Conservation (phyloP, 53 echinoderm and acorn worm species). For the Echinometra lucunter region DNA sequence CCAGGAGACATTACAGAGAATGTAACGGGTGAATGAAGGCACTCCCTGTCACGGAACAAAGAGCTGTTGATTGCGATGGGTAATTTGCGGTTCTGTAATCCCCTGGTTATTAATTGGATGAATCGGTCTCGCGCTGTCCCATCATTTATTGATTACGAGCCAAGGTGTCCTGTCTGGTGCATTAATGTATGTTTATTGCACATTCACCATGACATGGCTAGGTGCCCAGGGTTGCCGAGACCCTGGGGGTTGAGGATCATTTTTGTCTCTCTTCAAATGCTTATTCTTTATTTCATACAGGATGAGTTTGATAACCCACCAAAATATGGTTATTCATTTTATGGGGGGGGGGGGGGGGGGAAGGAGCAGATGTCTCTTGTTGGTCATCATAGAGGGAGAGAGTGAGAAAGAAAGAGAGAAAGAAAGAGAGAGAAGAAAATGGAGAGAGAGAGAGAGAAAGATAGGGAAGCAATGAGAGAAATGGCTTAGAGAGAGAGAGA, state of each 20-base stretch:
- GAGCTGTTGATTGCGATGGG: conserved; percentile 10
- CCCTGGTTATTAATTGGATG: conserved; percentile 20
- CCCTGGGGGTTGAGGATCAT: not conserved
- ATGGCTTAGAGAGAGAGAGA: not conserved
- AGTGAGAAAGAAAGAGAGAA: not conserved
- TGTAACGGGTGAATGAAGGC: not conserved
- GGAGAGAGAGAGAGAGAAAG: not conserved
- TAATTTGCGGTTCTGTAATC: conserved; percentile 35
- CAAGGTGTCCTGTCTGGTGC: not conserved
- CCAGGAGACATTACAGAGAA: not conserved
- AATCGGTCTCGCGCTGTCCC: not conserved
- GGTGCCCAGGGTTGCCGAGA: not conserved
- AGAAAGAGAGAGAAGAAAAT: not conserved
- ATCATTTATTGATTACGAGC: conserved; percentile 33
- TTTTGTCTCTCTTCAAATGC: not conserved
- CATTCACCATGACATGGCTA: conserved; percentile 10
- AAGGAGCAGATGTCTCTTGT: not conserved
- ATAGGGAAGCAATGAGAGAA: not conserved
- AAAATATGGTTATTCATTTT: too few relatives aligned
- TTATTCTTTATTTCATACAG: not conserved
- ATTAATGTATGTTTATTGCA: conserved; percentile 45
- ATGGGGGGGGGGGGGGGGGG: not conserved
- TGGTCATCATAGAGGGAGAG: not conserved
- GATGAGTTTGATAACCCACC: too few relatives aligned
- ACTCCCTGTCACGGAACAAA: not conserved